These are phyloP conservation scores for Xiphorhynchus erythropygius DNA, from an alignment of 2,797 vertebrate species.

Conservation along the genomic window DNA sequence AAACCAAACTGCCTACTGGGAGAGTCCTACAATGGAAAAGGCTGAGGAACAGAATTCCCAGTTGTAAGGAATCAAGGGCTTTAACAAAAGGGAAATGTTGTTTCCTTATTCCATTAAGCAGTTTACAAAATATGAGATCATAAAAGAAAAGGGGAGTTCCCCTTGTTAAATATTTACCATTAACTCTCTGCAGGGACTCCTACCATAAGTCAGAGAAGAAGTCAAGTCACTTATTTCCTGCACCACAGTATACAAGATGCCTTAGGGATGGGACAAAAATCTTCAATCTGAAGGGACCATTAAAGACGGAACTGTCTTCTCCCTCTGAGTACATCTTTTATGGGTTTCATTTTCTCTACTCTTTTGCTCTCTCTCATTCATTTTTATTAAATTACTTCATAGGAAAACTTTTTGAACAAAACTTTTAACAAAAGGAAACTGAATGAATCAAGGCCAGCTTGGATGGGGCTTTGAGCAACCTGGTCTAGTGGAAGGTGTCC, in stretches of 20 bases:
- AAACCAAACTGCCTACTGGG: not conserved
- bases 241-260: not conserved
- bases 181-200: not conserved
- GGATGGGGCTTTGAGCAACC: not conserved
- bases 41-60: not conserved
- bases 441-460: not conserved
- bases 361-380: not conserved
- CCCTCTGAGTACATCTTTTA: not conserved
- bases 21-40: not conserved
- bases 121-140: not conserved
- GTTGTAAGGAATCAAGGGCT: not conserved
- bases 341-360: not conserved
- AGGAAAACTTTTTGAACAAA: not conserved
- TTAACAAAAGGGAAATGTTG: not conserved
- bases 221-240: not conserved
- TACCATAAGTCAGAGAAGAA: not conserved
- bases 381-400: not conserved
- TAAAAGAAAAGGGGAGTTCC: not conserved
- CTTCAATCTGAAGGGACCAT: not conserved
- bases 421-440: not conserved
- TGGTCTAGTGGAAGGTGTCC: not conserved
- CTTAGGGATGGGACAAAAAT: not conserved
- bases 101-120: constrained; percentile 33
- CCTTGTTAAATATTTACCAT: constrained; percentile 17
- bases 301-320: not conserved